A percentile compares a stretch with the other conserved stretches of the same genome.
Evolutionary conservation across 2,888 invertebrate genomes (phyloP).

Genomic region (Mycogona germanica): DNA sequence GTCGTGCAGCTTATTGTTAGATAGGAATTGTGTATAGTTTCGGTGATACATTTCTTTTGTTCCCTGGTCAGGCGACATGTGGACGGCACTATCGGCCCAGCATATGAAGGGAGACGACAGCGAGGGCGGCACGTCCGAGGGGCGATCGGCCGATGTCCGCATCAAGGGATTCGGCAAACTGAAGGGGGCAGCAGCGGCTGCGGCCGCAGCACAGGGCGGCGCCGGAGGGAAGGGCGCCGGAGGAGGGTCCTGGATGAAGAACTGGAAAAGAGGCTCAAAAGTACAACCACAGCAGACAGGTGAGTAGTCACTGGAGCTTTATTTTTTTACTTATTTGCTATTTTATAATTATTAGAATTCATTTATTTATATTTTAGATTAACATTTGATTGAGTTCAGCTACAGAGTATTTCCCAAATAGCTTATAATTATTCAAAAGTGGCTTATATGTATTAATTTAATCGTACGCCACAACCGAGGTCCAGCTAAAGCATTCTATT

Average conservation of each 20-base stretch:
- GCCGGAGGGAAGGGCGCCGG: background rate
- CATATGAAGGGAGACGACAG: constrained; percentile 11
- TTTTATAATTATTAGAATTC: too few relatives aligned
- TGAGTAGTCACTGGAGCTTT: background rate
- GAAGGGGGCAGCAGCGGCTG: background rate
- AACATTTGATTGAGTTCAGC: too few relatives aligned
- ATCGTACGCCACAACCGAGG: too few relatives aligned
- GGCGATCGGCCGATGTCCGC: too few relatives aligned
- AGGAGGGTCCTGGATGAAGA: constrained; percentile 11
- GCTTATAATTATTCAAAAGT: too few relatives aligned
- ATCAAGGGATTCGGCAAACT: too few relatives aligned
- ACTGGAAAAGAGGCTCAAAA: background rate
- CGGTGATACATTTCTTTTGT: background rate
- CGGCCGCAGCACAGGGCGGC: background rate
- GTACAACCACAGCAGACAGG: constrained; percentile 15
- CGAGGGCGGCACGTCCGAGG: background rate
- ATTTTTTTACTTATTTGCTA: too few relatives aligned
- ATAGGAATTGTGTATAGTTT: too few relatives aligned
- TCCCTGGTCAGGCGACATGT: constrained; percentile 11
- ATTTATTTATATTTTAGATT: too few relatives aligned
- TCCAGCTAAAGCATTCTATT: background rate
- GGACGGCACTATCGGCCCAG: constrained; percentile 8
- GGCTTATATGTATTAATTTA: too few relatives aligned
- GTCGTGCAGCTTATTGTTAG: too few relatives aligned
- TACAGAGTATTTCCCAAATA: too few relatives aligned